Evolutionary conservation across 1,140 invertebrate species (phyloP).

Genomic region (Drosophila leontia): DNA sequence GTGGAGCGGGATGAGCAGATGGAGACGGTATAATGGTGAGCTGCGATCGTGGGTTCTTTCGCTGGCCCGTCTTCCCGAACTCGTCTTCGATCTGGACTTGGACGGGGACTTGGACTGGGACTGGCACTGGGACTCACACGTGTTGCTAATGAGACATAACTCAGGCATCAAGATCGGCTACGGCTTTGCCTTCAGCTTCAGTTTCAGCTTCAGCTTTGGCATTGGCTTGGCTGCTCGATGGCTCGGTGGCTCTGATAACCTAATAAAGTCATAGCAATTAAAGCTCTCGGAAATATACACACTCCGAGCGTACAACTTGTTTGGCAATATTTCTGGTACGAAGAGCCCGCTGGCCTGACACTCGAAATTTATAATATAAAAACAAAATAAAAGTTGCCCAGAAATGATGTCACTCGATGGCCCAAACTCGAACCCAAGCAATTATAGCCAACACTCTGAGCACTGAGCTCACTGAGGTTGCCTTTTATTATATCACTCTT

Average conservation of each 20-base stretch:
- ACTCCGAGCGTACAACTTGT: constrained; percentile 48
- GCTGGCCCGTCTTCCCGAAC: constrained; percentile 21
- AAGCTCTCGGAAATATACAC: constrained; percentile 58
- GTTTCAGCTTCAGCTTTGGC: constrained; percentile 5
- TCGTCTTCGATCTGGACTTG: constrained; percentile 26
- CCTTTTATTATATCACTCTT: constrained; percentile 72
- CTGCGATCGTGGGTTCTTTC: constrained; percentile 42
- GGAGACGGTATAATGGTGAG: constrained; percentile 15
- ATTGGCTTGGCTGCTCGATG: constrained; percentile 15
- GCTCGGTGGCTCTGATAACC: constrained; percentile 66
- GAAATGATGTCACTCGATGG: constrained; percentile 80
- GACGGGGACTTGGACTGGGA: constrained; percentile 13
- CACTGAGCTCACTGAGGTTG: constrained; percentile 56
- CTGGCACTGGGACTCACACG: constrained; percentile 59
- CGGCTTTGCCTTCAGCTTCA: constrained; percentile 31
- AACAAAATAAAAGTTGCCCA: constrained; percentile 68
- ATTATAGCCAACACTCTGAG: constrained; percentile 59
- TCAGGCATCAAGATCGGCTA: constrained; percentile 59
- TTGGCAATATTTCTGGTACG: constrained; percentile 48
- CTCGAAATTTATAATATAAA: constrained; percentile 39
- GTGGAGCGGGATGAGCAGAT: constrained; percentile 50
- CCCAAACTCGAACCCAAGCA: constrained; percentile 57
- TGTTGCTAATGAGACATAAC: constrained; percentile 81
- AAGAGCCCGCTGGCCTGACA: constrained; percentile 26
- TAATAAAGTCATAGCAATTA: constrained; percentile 83